These are phyloP conservation scores for Melanotaenia trifasciata DNA, from an alignment of 2,797 vertebrate species.

Conservation along the genomic window DNA sequence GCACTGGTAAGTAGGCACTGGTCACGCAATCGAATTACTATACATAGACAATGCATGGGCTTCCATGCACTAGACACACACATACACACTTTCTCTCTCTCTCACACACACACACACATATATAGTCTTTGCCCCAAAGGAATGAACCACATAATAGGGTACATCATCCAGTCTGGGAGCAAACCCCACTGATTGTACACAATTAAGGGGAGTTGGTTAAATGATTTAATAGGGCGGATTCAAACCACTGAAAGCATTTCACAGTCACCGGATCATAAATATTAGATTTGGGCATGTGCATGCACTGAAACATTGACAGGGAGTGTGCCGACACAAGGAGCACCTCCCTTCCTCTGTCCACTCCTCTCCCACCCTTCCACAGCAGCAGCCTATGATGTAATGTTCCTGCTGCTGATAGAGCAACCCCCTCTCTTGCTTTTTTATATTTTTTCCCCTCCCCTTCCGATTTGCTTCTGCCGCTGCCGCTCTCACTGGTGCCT, in stretches of 20 bases:
- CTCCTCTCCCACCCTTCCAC: conserved; percentile 78
- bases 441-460: conserved; percentile 65
- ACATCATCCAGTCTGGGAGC: conserved; percentile 59
- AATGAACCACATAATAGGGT: conserved; percentile 46
- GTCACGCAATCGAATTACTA: conserved; percentile 66
- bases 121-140: conserved; percentile 47
- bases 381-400: conserved; percentile 86
- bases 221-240: conserved; percentile 61
- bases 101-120: conserved; percentile 21
- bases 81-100: conserved; percentile 9
- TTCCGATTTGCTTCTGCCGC: conserved; percentile 68
- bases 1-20: conserved; percentile 48
- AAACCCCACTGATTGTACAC: conserved; percentile 46
- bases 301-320: conserved; percentile 58
- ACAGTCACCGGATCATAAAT: conserved; percentile 69
- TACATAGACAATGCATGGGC: conserved; percentile 51
- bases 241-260: conserved; percentile 57
- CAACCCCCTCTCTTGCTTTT: conserved; percentile 77
- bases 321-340: conserved; percentile 73
- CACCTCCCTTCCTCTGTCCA: conserved; percentile 77
- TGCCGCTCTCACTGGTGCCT: conserved; percentile 67
- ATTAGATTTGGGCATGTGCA: conserved; percentile 64
- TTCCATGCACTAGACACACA: conserved; percentile 25
- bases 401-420: conserved; percentile 83
- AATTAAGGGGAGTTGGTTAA: conserved; percentile 56